A percentile compares a stretch with the other conserved stretches of the same genome.
Conservation (phyloP, 92 coral and sea anemone species). For the Epizoanthus fatuus region DNA sequence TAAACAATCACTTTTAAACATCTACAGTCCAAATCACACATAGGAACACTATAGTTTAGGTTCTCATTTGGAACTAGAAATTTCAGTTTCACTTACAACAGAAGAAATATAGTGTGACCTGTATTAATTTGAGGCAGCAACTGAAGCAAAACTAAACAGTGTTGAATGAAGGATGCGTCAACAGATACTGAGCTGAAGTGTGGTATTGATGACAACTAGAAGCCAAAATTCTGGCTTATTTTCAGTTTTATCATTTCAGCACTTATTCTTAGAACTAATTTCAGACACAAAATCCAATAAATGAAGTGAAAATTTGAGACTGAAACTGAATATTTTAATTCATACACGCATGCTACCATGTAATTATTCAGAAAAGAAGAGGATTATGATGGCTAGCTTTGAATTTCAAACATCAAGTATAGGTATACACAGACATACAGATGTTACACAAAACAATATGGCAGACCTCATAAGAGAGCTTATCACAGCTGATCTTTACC, state of each 20-base stretch:
- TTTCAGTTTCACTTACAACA: background rate
- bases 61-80: background rate
- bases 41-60: background rate
- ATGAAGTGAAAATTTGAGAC: background rate
- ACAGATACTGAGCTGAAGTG: background rate
- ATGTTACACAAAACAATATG: conserved; percentile 17
- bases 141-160: conserved; percentile 37
- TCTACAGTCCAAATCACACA: conserved; percentile 3
- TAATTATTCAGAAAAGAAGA: background rate
- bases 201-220: conserved; percentile 13
- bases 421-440: background rate
- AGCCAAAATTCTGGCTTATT: conserved; percentile 1
- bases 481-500: conserved; percentile 47
- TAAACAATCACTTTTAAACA: conserved; percentile 8
- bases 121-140: background rate
- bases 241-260: conserved; percentile 17
- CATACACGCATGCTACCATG: background rate
- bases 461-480: background rate
- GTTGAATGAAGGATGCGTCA: conserved; percentile 23
- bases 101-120: conserved; percentile 12
- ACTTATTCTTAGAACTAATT: conserved; percentile 1
- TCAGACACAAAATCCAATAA: background rate
- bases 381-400: background rate
- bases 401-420: background rate
- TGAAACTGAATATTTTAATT: background rate